Conservation (phyloP, 2,797 vertebrate genomes). For the Coranthus polyacanthus region DNA sequence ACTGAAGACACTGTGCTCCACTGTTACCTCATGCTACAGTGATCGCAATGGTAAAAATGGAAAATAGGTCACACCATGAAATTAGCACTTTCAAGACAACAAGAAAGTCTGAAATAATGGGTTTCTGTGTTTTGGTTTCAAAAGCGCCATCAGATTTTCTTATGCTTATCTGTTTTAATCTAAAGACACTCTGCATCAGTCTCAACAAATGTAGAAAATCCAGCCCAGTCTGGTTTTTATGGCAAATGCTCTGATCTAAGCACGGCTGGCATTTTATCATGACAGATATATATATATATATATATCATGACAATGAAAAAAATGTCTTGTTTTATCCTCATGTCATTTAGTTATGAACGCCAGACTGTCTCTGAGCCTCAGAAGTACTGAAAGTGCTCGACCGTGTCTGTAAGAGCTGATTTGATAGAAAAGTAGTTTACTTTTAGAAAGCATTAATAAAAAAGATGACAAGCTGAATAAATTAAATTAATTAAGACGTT, state of each 20-base stretch:
- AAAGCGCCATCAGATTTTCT: constrained; percentile 14
- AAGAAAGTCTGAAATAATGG: constrained; percentile 39
- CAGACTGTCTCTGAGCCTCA: constrained; percentile 13
- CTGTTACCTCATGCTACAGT: constrained; percentile 50
- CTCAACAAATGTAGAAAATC: constrained; percentile 6
- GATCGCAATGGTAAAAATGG: constrained; percentile 47
- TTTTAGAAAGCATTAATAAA: constrained; percentile 7
- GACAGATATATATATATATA: too few species aligned
- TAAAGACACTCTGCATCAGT: too few species aligned
- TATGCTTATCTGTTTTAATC: too few species aligned
- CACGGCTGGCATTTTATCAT: constrained; percentile 10
- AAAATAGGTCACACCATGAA: constrained; percentile 63
- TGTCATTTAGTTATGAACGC: constrained; percentile 33
- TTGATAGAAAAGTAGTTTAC: constrained; percentile 6
- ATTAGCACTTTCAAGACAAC: constrained; percentile 50
- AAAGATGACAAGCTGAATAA: constrained; percentile 25
- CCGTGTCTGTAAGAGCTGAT: neutral
- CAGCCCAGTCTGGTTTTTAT: constrained; percentile 15
- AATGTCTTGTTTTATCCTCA: constrained; percentile 20
- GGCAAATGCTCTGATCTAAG: constrained; percentile 4
- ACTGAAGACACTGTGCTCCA: constrained; percentile 43
- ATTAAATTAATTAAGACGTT: constrained; percentile 35
- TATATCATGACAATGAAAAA: constrained; percentile 20
- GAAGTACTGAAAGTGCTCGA: neutral
- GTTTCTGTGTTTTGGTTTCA: constrained; percentile 26